Conservation (phyloP, 2,888 invertebrate genomes). For the Macrosoma leucophasiata region DNA sequence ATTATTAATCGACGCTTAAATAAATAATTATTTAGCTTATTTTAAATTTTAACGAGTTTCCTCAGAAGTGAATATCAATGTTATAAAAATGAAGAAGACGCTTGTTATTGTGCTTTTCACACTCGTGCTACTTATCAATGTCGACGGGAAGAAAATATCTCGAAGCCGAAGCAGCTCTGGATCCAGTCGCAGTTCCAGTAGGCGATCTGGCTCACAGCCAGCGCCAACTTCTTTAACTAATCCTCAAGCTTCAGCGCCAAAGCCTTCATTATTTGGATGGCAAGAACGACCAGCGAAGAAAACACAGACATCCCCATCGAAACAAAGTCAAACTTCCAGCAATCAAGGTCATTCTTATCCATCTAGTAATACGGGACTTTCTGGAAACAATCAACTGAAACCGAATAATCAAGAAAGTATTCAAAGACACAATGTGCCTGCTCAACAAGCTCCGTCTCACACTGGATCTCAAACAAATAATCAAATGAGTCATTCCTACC, state of each 20-base stretch:
- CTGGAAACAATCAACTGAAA: conserved; percentile 46
- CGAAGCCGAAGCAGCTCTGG: conserved; percentile 51
- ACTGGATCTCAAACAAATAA: conserved; percentile 14
- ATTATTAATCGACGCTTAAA: no score
- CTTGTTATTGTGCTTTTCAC: conserved; percentile 19
- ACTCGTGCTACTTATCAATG: conserved; percentile 31
- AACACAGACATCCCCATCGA: conserved; percentile 39
- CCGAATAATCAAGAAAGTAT: conserved; percentile 47
- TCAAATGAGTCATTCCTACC: conserved; percentile 47
- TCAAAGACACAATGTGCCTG: conserved; percentile 46
- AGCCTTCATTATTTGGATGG: conserved; percentile 58
- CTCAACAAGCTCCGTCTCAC: conserved; percentile 33
- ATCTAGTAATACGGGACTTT: conserved; percentile 53
- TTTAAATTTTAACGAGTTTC: no score
- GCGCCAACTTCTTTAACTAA: conserved; percentile 58
- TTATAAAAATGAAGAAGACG: conserved; percentile 20
- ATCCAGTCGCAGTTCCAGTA: conserved; percentile 48
- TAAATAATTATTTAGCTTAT: no score
- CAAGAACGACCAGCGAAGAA: conserved; percentile 53
- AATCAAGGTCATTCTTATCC: conserved; percentile 66
- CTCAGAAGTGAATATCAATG: no score
- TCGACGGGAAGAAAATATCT: conserved; percentile 48
- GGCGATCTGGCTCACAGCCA: conserved; percentile 48
- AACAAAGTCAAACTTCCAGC: conserved; percentile 32
- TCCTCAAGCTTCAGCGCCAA: conserved; percentile 43